A percentile compares a stretch with the other conserved stretches of the same genome.
Evolutionary conservation across 2,113 vertebrate genomes (phyloP).

Genomic region (Stegostoma tigrinum): DNA sequence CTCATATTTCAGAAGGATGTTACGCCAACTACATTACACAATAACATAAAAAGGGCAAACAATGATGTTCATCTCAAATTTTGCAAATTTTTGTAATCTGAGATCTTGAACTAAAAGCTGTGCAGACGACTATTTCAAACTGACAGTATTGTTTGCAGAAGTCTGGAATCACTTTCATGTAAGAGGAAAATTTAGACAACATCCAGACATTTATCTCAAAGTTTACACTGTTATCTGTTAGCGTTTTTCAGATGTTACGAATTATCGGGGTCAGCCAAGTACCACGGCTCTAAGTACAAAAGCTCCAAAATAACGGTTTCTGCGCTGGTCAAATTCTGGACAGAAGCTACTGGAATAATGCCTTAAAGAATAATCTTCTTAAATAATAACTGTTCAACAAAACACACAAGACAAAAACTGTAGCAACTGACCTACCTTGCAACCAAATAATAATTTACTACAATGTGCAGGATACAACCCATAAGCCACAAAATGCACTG

Average conservation of each 20-base stretch:
- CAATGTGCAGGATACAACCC: background rate
- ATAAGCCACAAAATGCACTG: too few relatives aligned
- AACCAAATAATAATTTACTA: background rate
- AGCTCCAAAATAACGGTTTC: background rate
- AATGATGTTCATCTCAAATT: background rate
- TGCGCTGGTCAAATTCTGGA: background rate
- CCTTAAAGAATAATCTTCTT: background rate
- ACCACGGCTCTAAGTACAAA: constrained; percentile 4
- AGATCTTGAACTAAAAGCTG: background rate
- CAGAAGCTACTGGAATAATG: background rate
- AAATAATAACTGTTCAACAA: background rate
- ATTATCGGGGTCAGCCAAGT: constrained; percentile 18
- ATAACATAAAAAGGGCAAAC: background rate
- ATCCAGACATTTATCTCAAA: constrained; percentile 15
- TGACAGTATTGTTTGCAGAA: constrained; percentile 24
- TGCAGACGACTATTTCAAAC: constrained; percentile 21
- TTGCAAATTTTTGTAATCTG: background rate
- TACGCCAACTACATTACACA: background rate
- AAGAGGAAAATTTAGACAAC: background rate
- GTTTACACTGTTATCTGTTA: constrained; percentile 18
- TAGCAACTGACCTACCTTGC: background rate
- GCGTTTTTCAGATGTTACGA: constrained; percentile 24
- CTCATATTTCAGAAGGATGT: background rate
- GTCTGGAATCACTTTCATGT: constrained; percentile 27
- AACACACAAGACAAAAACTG: background rate